Base-by-base conservation (phyloP, 2,888 invertebrate genomes). In the Acrobasis repandana region DNA sequence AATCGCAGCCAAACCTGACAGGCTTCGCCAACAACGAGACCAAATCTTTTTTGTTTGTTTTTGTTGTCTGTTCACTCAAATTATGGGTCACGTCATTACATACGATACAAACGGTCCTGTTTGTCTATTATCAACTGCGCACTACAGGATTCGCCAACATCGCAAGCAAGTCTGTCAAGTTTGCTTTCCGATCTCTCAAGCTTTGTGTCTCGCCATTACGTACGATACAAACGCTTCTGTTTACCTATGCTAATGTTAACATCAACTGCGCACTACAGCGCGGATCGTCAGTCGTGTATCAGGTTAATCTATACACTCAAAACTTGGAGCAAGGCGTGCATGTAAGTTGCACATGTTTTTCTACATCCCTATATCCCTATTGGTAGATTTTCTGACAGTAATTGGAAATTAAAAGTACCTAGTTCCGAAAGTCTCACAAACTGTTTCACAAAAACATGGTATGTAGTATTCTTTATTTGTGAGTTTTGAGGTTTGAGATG, bases 181-280 rank as follows among this genome's bases (percentile, higher is more conserved):
- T 5, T 14, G 43, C 4, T 43, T 11, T 43, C n/a, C 14, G 43
- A 14, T 43, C 14, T 43, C 43, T n/a, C 2, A 16, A n/a, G 18
- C 54, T 5, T 18, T 38, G 9, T 54, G 18, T 38, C 38, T 14
- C 18, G 8, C 8, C 36, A 10, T 18, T 54, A 54, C 38, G 54
- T 54, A 28, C 50, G 14, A 50, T n/a, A 38, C 52, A 16, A 38
- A 38, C 54, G 2, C 43, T 14, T 43, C 50, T 58, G 58, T 58
- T 58, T 58, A 58, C 49, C 20, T 58, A 49, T 49, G 49, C 34
- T 50, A 58, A 58, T 49, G 58, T 50, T n/a, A 49, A 58, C 48
- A 48, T 34, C 18, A 38, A 49, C 36, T 50, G 49, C 49, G 58
- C 58, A 58, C 18, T 49, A 43, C 20, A 14, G 18, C 38, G 36